Evolutionary conservation across 2,113 vertebrate genomes (phyloP).

Genomic region (Theristicus caerulescens): DNA sequence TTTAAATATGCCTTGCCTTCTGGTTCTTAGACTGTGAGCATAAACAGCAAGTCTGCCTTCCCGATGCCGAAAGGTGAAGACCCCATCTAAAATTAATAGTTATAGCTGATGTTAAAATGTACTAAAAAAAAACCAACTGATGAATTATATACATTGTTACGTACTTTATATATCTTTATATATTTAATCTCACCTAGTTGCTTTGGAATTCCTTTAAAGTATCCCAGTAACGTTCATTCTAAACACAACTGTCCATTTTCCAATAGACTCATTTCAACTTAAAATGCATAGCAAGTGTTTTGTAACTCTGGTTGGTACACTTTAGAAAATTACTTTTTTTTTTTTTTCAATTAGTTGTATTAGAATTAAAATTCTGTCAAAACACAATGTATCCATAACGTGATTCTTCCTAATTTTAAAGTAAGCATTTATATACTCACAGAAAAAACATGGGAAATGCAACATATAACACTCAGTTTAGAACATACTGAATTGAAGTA

Average conservation of each 20-base stretch:
- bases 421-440: background rate
- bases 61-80: background rate
- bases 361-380: background rate
- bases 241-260: background rate
- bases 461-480: background rate
- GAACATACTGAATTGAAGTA: background rate
- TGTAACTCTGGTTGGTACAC: background rate
- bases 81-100: background rate
- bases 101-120: background rate
- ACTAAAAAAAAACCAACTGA: background rate
- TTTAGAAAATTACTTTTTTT: background rate
- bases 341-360: background rate
- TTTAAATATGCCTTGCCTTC: background rate
- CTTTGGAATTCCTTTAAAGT: background rate
- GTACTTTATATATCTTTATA: background rate
- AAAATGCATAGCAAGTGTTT: background rate
- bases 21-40: background rate
- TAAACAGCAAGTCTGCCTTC: background rate
- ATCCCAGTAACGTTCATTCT: background rate
- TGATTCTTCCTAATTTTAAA: background rate
- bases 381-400: background rate
- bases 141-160: background rate
- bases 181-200: background rate
- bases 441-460: background rate
- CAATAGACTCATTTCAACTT: background rate